Conservation (phyloP, 2,797 vertebrate genomes). For the Syndactyla subalaris region DNA sequence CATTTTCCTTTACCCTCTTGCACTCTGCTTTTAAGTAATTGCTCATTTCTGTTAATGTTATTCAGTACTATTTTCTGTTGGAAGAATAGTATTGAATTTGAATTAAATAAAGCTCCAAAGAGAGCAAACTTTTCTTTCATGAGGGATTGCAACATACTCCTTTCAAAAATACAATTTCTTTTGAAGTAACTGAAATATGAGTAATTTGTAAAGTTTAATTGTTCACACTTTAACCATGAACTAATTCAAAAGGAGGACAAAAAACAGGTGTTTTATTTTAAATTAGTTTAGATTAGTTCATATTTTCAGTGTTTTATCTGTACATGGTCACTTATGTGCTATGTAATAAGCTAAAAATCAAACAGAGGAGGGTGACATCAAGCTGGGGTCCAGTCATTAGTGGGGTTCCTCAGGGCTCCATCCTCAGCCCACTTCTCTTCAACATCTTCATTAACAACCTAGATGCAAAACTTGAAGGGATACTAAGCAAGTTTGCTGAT, state of each 20-base stretch:
- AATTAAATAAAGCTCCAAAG: neutral
- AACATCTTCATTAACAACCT: neutral
- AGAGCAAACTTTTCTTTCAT: neutral
- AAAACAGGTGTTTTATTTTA: neutral
- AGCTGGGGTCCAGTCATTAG: neutral
- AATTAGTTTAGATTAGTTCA: neutral
- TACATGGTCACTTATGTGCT: neutral
- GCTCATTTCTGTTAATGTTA: neutral
- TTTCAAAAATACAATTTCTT: conserved; percentile 1
- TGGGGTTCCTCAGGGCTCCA: neutral
- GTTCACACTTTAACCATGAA: neutral
- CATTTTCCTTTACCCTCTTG: neutral
- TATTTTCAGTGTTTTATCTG: neutral
- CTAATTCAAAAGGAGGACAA: neutral
- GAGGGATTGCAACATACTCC: neutral
- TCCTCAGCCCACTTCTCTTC: neutral
- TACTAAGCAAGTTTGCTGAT: neutral
- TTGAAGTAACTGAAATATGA: neutral
- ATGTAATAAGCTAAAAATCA: neutral
- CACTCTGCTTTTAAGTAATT: neutral
- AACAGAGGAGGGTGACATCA: neutral
- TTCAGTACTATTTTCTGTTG: neutral
- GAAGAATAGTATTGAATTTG: neutral
- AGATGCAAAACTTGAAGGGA: neutral
- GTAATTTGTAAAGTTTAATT: neutral